phyloP scores from a whole-genome alignment of 1,140 invertebrate genomes.

The Scaptomyza graminum region DNA sequence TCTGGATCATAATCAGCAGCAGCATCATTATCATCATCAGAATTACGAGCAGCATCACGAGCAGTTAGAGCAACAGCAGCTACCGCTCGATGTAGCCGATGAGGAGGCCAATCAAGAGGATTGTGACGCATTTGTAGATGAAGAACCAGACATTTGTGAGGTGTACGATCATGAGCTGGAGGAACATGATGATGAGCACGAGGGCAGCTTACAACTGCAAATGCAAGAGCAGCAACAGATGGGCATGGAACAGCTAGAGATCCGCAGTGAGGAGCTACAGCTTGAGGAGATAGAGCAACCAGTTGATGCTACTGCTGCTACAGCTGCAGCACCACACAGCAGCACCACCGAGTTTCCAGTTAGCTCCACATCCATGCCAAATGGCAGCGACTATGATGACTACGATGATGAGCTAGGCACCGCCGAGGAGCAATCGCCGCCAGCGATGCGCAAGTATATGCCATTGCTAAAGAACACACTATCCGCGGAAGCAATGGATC shows the following conservation, averaged over 20 bases:
- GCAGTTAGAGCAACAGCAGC: slow-evolving; percentile 30
- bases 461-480: slow-evolving; percentile 71
- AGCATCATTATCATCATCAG: slow-evolving; percentile 22
- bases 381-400: slow-evolving; percentile 63
- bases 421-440: slow-evolving; percentile 35
- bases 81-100: slow-evolving; percentile 35
- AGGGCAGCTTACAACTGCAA: slow-evolving; percentile 8
- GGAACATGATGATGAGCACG: slow-evolving; percentile 53
- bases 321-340: slow-evolving; percentile 39
- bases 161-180: slow-evolving; percentile 67
- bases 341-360: slow-evolving; percentile 74
- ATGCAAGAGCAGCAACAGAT: slow-evolving; percentile 13
- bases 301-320: neutral
- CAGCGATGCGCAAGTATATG: slow-evolving; percentile 54
- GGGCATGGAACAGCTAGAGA: slow-evolving; percentile 8
- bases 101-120: slow-evolving; percentile 47
- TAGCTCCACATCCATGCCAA: slow-evolving; percentile 64
- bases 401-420: slow-evolving; percentile 58
- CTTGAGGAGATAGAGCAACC: neutral
- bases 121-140: slow-evolving; percentile 49
- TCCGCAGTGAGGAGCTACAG: neutral
- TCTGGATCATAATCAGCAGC: slow-evolving; percentile 35
- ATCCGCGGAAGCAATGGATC: slow-evolving; percentile 68
- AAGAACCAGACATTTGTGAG: slow-evolving; percentile 62
- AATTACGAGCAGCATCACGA: slow-evolving; percentile 38